These are phyloP conservation scores for Acomys russatus DNA, from an alignment of 2,797 vertebrate species.

Conservation along the genomic window DNA sequence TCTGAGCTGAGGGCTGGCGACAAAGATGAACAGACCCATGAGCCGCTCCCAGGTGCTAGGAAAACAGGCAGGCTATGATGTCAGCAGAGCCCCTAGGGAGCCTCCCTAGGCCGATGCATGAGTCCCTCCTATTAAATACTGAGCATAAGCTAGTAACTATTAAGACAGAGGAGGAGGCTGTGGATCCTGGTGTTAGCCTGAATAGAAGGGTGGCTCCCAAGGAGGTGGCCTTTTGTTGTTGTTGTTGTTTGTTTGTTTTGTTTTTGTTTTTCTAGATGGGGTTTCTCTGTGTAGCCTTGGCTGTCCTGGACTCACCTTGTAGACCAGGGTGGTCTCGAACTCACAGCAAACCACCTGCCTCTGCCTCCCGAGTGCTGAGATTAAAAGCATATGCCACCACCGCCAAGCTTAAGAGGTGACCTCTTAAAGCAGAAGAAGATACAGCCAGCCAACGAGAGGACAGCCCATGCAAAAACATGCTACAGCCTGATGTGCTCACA, in stretches of 20 bases:
- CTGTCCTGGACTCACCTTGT: too few species aligned
- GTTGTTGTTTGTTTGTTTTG: too few species aligned
- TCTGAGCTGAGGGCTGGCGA: neutral
- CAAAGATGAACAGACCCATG: neutral
- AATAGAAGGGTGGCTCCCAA: neutral
- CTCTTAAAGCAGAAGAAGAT: neutral
- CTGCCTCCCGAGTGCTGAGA: too few species aligned
- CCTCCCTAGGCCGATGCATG: fast-evolving
- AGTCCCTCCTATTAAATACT: neutral
- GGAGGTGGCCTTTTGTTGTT: neutral
- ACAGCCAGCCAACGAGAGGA: neutral
- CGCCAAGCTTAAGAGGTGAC: too few species aligned
- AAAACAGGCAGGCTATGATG: neutral
- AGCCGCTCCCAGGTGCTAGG: neutral
- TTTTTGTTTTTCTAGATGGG: too few species aligned
- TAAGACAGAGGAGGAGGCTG: neutral
- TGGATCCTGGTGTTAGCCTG: neutral
- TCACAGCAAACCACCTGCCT: too few species aligned
- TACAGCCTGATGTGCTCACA: fast-evolving
- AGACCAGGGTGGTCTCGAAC: too few species aligned
- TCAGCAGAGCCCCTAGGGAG: neutral
- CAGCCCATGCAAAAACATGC: neutral
- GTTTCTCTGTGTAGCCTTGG: too few species aligned
- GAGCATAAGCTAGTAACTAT: too few species aligned
- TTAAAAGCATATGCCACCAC: too few species aligned